Conservation (phyloP, 2,113 vertebrate genomes). For the Cephalopterus ornatus region DNA sequence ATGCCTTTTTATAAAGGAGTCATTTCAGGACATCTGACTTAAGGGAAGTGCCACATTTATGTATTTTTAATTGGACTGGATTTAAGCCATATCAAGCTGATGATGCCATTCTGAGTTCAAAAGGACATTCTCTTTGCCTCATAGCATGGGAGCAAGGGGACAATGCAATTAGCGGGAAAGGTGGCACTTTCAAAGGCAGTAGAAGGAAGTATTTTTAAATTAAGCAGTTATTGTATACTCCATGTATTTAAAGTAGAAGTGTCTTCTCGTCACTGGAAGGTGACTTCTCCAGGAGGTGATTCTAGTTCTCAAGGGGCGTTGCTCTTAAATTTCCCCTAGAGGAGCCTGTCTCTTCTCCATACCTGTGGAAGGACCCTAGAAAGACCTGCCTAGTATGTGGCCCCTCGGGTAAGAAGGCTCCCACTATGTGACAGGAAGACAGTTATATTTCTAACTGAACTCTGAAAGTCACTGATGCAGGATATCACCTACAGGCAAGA, state of each 20-base stretch:
- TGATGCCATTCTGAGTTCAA: background rate
- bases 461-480: background rate
- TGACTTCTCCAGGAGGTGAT: background rate
- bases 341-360: background rate
- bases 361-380: background rate
- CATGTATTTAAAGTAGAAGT: background rate
- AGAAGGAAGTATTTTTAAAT: background rate
- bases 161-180: background rate
- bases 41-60: conserved; percentile 20
- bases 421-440: background rate
- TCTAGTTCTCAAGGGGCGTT: background rate
- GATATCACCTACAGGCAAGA: background rate
- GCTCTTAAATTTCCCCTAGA: background rate
- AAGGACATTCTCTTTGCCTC: background rate
- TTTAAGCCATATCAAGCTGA: conserved; percentile 20
- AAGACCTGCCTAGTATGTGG: background rate
- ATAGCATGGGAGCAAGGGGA: background rate
- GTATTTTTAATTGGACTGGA: conserved; percentile 43
- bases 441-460: background rate
- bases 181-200: background rate
- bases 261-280: background rate
- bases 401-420: background rate
- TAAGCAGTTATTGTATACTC: background rate
- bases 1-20: background rate
- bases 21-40: conserved; percentile 22